A percentile compares a stretch with the other conserved stretches of the same genome.
phyloP scores from a whole-genome alignment of 2,888 invertebrate genomes.

The Drosophila picticornis region DNA sequence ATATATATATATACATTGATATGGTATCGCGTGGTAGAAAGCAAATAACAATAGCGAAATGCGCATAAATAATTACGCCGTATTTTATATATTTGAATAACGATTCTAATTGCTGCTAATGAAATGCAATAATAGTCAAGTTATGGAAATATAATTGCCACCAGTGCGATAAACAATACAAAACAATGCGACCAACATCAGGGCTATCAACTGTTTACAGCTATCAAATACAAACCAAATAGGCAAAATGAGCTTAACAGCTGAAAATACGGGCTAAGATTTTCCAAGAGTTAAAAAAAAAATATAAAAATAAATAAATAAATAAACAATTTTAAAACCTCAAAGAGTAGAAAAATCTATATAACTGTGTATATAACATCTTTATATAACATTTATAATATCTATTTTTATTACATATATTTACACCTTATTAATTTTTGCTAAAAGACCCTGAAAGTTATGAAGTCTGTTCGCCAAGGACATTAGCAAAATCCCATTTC shows the following conservation, averaged over 20 bases:
- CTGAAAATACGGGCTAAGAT: conserved; percentile 27
- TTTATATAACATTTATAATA: background rate
- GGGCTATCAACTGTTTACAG: conserved; percentile 22
- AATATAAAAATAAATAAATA: background rate
- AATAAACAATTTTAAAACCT: background rate
- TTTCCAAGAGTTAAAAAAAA: background rate
- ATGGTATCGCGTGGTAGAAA: conserved; percentile 24
- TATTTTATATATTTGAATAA: conserved; percentile 45
- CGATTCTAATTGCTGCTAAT: conserved; percentile 57
- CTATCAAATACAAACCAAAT: conserved; percentile 9
- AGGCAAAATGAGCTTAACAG: background rate
- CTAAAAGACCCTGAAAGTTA: background rate
- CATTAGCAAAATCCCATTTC: conserved; percentile 12
- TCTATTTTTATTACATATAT: background rate
- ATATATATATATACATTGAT: conserved; percentile 3
- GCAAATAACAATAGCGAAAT: conserved; percentile 36
- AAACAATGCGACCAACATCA: conserved; percentile 13
- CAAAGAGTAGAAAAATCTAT: background rate
- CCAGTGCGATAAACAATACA: conserved; percentile 46
- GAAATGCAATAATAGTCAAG: conserved; percentile 48
- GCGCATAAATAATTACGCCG: conserved; percentile 40
- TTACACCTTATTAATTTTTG: background rate
- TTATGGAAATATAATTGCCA: conserved; percentile 61
- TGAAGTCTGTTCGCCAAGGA: background rate
- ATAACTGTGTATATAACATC: no score